Base-by-base conservation (phyloP, 92 coral and sea anemone species). In the Phymanthus crucifer region DNA sequence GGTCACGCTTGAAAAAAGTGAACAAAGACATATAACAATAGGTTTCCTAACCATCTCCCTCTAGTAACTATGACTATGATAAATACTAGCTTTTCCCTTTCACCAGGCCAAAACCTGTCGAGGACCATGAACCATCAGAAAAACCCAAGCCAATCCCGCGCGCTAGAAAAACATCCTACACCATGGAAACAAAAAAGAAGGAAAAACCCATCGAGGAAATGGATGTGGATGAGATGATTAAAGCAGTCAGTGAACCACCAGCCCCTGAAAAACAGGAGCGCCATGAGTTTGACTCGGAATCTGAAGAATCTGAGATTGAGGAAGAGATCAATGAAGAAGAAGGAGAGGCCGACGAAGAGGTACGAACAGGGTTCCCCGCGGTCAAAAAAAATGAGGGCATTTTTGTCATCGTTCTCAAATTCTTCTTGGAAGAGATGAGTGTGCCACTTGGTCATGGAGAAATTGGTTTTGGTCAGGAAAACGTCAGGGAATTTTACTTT, bases 161-260 rank as follows among this genome's bases (percentile, higher is more conserved):
- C 75, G 73, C 90, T 7, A 71, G 87, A 17, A 86, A 83, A 50
- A 70, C 80, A 11, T 78, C 86, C 26, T 72, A 73, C 40, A 57
- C 76, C 73, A 78, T 72, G 32, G 88, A 40, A 69, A 70, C 76
- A 45, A 66, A 52, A 32, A 80, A 52, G 26, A 83, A 75, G 23
- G 92, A 84, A 71, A 92, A 92, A 56, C 87, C 97, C 8, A 85
- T 90, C 43, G 94, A 93, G 76, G 94, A 91, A 23, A 95, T 93
- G 98, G 83, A 93, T 27, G 83, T 95, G 37, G 99, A 95, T 61
- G 99, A 95, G 84, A 79, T 95, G 85, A 80, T 85, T 18, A 82
- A 82, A 71, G 94, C 91, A 5, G 98, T 89, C 26, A 76, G 85
- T 24, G 98, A 87, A 40, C 78, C 81, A 17, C 33, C 66, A 9